Base-by-base conservation (phyloP, 1,140 invertebrate genomes). In the Rhizoglyphus robini region DNA sequence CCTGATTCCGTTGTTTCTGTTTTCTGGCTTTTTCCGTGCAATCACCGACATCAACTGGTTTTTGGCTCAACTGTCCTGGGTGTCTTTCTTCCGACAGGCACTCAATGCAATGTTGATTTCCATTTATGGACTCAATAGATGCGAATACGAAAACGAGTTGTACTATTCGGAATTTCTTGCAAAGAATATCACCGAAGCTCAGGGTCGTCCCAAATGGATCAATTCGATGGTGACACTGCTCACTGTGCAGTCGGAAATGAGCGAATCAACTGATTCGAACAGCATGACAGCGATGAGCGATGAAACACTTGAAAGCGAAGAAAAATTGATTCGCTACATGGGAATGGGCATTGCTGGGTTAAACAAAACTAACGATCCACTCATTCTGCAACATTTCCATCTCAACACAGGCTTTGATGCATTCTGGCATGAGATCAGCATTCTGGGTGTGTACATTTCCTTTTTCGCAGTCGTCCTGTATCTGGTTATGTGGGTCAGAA, bases 41-140 rank as follows among this genome's bases (percentile, higher is more conserved):
- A 87, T 95, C 74, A 84, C 90, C 69, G 88, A 88, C n/a, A 90
- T 95, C 71, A 90, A 90, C 8, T 78, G 81, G 23, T 95, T 94
- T 72, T 76, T 95, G n/a, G 83, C 84, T 68, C 92, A 90, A 85
- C 78, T 96, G 13, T 86, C 90, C 3, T 94, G 93, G 77, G 77
- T 88, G 4, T 90, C 88, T 48, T 96, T 94, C 75, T 84, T 92
- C 13, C 82, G 89, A 66, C 95, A 93, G 74, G 86, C 88, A 15
- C 94, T 94, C 76, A 90, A 95, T 78, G 88, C 89, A 4, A 83
- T 87, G 8, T 85, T 95, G 81, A 83, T 93, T 38, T 84, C 88
- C 5, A 87, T 94, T 27, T 95, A 94, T 75, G 89, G 90, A n/a
- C 86, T 87, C 73, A 83, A 87, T 71, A 80, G 91, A 46, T 74